Base-by-base conservation (phyloP, 1,140 invertebrate species). In the Heliconius eleuchia region DNA sequence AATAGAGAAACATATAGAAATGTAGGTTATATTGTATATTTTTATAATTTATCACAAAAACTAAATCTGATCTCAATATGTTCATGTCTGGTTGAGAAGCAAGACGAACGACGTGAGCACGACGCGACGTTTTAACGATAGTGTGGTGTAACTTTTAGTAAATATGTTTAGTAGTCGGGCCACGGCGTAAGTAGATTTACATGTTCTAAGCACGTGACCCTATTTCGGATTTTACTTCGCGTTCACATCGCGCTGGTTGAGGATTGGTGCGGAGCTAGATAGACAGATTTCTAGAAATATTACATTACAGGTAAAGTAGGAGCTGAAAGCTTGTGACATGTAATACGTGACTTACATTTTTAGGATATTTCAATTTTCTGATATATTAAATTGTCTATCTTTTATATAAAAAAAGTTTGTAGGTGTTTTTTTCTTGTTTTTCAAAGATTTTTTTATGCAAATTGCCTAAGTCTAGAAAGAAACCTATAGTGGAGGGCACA, bases 161-260 rank as follows among this genome's bases (percentile, higher is more conserved):
- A 86, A 87, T 82, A 86, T 82, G 80, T 84, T 91, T 87, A 80
- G 84, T 73, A 91, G 85, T 87, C 90, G 73, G 70, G 77, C 80
- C 90, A 89, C 88, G 89, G 75, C 74, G 82, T 92, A 90, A 93
- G 91, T 93, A 92, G 90, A 93, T 93, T 93, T 93, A 93, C 91
- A 92, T 93, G 91, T 93, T 83, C 81, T 75, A 52, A 79, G 89
- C 84, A 92, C 91, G 91, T 93, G 91, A 93, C 86, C 86, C 82
- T 90, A 91, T 93, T 91, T 89, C 85, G 84, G 89, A 91, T 91
- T 91, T 91, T 84, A 86, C 85, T 88, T 81, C 82, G 82, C 84
- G 83, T 82, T 78, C 85, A 84, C 87, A 90, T 90, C 87, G 84
- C 88, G 84, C 84, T 79, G 82, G 79, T 80, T 84, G 86, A 83